Conservation (phyloP, 53 echinoderm and acorn worm genomes). For the Paelopatides confundens region DNA sequence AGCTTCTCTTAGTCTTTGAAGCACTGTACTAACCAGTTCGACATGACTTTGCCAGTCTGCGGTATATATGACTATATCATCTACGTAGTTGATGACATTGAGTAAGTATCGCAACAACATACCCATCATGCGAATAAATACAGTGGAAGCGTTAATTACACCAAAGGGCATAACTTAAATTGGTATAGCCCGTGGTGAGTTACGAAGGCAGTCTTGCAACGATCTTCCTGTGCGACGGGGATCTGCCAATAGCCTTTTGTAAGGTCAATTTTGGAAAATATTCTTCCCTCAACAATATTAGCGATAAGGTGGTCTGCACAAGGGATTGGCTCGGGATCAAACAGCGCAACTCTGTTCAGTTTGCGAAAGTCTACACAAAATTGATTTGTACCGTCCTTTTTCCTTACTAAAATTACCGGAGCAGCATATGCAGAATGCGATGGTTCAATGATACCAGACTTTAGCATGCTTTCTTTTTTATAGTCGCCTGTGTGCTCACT, state of each 20-base stretch:
- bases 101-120: constrained; percentile 42
- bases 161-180: constrained; percentile 37
- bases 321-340: constrained; percentile 71
- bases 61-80: constrained; percentile 50
- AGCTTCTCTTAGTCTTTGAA: constrained; percentile 43
- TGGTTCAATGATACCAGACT: constrained; percentile 54
- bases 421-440: constrained; percentile 64
- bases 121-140: constrained; percentile 65
- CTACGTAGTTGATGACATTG: constrained; percentile 62
- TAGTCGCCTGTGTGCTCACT: too few species aligned
- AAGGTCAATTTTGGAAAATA: constrained; percentile 55
- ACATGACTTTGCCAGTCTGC: constrained; percentile 64
- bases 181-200: constrained; percentile 37
- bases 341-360: constrained; percentile 48
- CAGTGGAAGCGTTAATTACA: constrained; percentile 56
- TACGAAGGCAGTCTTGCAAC: constrained; percentile 58
- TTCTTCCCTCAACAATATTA: constrained; percentile 7
- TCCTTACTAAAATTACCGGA: constrained; percentile 55
- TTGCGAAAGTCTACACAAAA: constrained; percentile 63
- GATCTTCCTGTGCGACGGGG: constrained; percentile 32
- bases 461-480: too few species aligned
- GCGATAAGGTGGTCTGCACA: constrained; percentile 52
- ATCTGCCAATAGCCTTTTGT: constrained; percentile 71
- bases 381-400: constrained; percentile 64
- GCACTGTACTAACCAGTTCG: not conserved